phyloP scores from a whole-genome alignment of 1,140 invertebrate genomes.

The Zaprionus lachaisei region DNA sequence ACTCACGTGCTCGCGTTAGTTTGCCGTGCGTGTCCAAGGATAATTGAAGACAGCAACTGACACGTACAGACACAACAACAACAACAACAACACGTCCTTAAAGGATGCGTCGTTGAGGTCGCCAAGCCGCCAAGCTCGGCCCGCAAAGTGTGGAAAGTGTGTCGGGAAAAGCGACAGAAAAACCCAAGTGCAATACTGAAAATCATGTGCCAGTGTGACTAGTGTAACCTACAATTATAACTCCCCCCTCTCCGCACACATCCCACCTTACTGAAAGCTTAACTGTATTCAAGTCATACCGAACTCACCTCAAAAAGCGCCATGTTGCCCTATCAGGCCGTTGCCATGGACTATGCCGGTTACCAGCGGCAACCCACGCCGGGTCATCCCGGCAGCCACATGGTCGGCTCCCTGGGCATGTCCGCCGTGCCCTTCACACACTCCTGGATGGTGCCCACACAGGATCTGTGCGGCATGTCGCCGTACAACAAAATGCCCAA shows the following conservation, averaged over 20 bases:
- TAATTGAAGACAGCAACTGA: conserved; percentile 69
- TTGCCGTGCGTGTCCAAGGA: conserved; percentile 58
- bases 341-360: conserved; percentile 94
- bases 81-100: conserved; percentile 8
- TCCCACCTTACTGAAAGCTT: background rate
- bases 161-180: conserved; percentile 31
- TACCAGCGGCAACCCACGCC: conserved; percentile 91
- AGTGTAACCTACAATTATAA: conserved; percentile 10
- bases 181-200: conserved; percentile 63
- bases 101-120: conserved; percentile 73
- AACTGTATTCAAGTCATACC: background rate
- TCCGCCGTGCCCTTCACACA: conserved; percentile 90
- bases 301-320: background rate
- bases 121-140: conserved; percentile 2
- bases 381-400: conserved; percentile 85
- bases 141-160: conserved; percentile 16
- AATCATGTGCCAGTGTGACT: conserved; percentile 59
- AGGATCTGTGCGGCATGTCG: conserved; percentile 92
- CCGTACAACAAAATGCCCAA: conserved; percentile 90
- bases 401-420: conserved; percentile 86
- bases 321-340: conserved; percentile 94
- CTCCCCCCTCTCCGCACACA: background rate
- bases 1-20: conserved; percentile 25
- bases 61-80: conserved; percentile 58
- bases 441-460: conserved; percentile 96